These are phyloP conservation scores for Grantiella picta DNA, from an alignment of 2,113 vertebrate genomes.

Conservation along the genomic window DNA sequence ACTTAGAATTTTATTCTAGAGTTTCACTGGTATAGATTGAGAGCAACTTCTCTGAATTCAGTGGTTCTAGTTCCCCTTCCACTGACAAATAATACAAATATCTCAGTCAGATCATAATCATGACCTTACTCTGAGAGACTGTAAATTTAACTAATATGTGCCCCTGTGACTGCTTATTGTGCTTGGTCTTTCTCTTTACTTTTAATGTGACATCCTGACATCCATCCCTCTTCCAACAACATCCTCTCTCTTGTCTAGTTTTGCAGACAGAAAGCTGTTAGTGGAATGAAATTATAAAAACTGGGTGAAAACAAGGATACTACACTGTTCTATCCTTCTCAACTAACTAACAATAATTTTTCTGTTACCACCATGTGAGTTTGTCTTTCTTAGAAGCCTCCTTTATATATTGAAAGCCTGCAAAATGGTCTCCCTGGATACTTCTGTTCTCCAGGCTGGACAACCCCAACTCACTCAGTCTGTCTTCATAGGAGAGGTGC, in stretches of 20 bases:
- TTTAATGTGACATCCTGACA: background rate
- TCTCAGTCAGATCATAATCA: background rate
- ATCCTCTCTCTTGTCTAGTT: background rate
- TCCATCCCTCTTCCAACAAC: background rate
- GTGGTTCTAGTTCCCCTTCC: background rate
- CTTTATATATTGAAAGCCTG: background rate
- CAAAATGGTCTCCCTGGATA: fast-evolving
- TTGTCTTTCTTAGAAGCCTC: background rate
- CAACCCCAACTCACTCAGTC: background rate
- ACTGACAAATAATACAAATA: background rate
- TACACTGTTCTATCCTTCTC: background rate
- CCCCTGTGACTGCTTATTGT: background rate
- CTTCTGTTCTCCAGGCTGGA: background rate
- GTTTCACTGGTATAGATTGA: background rate
- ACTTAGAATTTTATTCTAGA: background rate
- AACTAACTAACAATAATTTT: background rate
- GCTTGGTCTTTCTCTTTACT: background rate
- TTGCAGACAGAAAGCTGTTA: background rate
- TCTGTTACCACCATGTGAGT: background rate
- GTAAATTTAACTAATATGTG: background rate
- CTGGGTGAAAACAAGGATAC: background rate
- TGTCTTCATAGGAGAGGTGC: background rate
- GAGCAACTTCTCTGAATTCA: background rate
- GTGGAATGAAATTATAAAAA: background rate
- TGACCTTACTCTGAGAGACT: background rate